A percentile compares a stretch with the other conserved stretches of the same genome.
Evolutionary conservation across 2,888 invertebrate species (phyloP).

Genomic region (Parelbella ahira): DNA sequence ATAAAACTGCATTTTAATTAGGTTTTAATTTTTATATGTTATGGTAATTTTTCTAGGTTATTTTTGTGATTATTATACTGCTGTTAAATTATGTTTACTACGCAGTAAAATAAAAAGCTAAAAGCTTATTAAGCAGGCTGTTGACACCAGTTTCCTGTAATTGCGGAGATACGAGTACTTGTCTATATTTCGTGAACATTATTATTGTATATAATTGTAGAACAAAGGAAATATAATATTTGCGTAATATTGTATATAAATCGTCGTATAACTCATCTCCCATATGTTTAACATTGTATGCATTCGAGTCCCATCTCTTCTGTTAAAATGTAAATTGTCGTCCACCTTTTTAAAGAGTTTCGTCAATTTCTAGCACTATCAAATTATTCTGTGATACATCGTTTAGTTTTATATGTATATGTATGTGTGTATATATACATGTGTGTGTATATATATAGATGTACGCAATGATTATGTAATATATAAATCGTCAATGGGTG

Average conservation of each 20-base stretch:
- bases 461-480: constrained; percentile 40
- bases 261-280: constrained; percentile 26
- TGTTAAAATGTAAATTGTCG: constrained; percentile 38
- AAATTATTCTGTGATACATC: constrained; percentile 77
- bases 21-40: too few relatives aligned
- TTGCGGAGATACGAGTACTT: too few relatives aligned
- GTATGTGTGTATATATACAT: neutral
- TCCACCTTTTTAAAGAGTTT: constrained; percentile 63
- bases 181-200: too few relatives aligned
- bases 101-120: too few relatives aligned
- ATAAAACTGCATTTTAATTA: too few relatives aligned
- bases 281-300: constrained; percentile 18
- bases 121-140: too few relatives aligned
- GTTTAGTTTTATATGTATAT: constrained; percentile 41
- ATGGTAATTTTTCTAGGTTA: too few relatives aligned
- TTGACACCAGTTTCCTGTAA: too few relatives aligned
- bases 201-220: too few relatives aligned
- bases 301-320: constrained; percentile 23
- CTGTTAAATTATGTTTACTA: too few relatives aligned
- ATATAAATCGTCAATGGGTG: constrained; percentile 65
- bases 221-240: too few relatives aligned
- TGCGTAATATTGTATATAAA: neutral
- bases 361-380: constrained; percentile 78
- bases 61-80: too few relatives aligned
- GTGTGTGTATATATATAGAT: constrained; percentile 33